These are phyloP conservation scores for Lagopus muta DNA, from an alignment of 2,113 vertebrate species.

Conservation along the genomic window DNA sequence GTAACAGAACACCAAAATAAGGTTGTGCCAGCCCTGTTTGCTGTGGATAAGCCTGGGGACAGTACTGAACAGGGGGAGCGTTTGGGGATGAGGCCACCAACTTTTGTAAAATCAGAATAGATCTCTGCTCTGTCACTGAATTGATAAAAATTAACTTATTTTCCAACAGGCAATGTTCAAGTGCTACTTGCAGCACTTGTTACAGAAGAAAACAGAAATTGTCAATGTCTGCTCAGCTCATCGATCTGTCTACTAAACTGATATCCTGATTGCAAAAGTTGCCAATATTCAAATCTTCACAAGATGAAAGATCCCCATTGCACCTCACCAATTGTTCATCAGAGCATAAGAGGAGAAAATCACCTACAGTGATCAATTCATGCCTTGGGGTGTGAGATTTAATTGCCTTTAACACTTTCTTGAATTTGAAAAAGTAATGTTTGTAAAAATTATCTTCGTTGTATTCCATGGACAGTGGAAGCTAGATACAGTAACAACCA, in stretches of 20 bases:
- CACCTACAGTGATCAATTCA: background rate
- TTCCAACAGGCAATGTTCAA: background rate
- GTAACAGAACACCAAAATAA: background rate
- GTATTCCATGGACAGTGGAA: background rate
- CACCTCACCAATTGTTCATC: background rate
- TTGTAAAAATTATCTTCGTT: background rate
- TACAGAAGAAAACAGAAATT: background rate
- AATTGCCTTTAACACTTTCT: background rate
- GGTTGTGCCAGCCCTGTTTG: background rate
- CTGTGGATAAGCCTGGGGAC: background rate
- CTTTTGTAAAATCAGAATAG: background rate
- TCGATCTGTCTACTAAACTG: background rate
- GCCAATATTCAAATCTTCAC: background rate
- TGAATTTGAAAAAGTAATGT: background rate
- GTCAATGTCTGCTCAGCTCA: background rate
- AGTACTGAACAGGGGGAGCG: background rate
- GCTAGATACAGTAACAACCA: background rate
- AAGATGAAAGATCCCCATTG: background rate
- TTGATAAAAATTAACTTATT: background rate
- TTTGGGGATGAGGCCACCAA: rapidly evolving
- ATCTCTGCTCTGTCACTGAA: background rate
- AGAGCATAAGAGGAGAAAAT: background rate
- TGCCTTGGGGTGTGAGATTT: background rate
- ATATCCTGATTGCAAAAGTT: background rate
- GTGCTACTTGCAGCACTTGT: background rate